Conservation (phyloP, 2,888 invertebrate species). For the Polydrusus pterygomalis region DNA sequence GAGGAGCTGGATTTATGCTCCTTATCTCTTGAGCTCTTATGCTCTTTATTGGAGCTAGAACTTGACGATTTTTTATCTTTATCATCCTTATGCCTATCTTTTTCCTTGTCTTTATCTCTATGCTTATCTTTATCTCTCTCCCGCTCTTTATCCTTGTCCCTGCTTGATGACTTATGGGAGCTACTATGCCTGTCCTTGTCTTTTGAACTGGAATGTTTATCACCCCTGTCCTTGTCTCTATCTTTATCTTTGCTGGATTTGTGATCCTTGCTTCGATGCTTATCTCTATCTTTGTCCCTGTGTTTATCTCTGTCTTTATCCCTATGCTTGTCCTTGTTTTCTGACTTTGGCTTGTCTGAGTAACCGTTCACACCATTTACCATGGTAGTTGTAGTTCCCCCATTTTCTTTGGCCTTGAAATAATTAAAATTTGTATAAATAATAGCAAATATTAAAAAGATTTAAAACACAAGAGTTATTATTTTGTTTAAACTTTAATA, state of each 20-base stretch:
- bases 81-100: conserved; percentile 66
- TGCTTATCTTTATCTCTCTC: conserved; percentile 58
- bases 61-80: conserved; percentile 65
- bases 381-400: too few species aligned
- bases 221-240: conserved; percentile 73
- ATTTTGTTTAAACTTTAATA: too few species aligned
- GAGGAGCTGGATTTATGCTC: conserved; percentile 61
- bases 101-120: conserved; percentile 63
- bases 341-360: conserved; percentile 75
- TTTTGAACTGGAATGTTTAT: conserved; percentile 64
- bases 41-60: conserved; percentile 66
- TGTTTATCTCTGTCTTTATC: conserved; percentile 72
- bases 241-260: conserved; percentile 73
- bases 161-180: conserved; percentile 65
- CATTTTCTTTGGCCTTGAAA: conserved; percentile 28
- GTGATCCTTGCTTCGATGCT: conserved; percentile 69
- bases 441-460: background rate
- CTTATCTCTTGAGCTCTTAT: conserved; percentile 65
- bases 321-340: conserved; percentile 78
- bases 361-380: conserved; percentile 90
- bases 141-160: conserved; percentile 70
- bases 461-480: too few species aligned
- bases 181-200: conserved; percentile 69
- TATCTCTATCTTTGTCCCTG: conserved; percentile 67
- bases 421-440: background rate